These are phyloP conservation scores for Ametastegia equiseti DNA, from an alignment of 2,888 invertebrate species.

Conservation along the genomic window DNA sequence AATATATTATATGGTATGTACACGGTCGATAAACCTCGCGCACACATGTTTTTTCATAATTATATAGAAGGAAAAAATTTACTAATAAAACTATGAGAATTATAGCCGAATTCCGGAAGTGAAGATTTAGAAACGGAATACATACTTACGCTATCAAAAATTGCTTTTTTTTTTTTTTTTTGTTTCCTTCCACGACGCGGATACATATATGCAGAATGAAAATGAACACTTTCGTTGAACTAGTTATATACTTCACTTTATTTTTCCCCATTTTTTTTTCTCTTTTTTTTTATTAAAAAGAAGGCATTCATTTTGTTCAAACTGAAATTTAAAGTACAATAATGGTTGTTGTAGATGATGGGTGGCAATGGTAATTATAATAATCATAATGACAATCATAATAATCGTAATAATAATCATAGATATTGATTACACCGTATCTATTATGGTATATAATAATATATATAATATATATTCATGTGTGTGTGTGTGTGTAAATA, in stretches of 20 bases:
- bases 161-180: not conserved
- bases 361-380: constrained; percentile 68
- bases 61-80: not conserved
- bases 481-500: constrained; percentile 53
- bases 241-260: constrained; percentile 39
- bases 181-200: not conserved
- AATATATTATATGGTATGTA: no score
- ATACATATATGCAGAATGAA: not conserved
- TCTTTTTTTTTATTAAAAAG: constrained; percentile 72
- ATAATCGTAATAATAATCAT: constrained; percentile 70
- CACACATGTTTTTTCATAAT: not conserved
- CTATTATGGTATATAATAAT: constrained; percentile 50
- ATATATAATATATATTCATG: constrained; percentile 32
- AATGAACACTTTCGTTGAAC: constrained; percentile 1
- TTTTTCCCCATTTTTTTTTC: constrained; percentile 48
- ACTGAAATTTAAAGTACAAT: constrained; percentile 75
- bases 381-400: constrained; percentile 71
- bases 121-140: not conserved
- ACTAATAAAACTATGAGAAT: not conserved
- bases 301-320: constrained; percentile 75
- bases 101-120: not conserved
- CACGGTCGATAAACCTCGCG: not conserved
- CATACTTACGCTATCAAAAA: not conserved
- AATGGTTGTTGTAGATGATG: constrained; percentile 72
- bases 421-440: constrained; percentile 57